Conservation (phyloP, 1,140 invertebrate species). For the Protaetia brevitarsis region DNA sequence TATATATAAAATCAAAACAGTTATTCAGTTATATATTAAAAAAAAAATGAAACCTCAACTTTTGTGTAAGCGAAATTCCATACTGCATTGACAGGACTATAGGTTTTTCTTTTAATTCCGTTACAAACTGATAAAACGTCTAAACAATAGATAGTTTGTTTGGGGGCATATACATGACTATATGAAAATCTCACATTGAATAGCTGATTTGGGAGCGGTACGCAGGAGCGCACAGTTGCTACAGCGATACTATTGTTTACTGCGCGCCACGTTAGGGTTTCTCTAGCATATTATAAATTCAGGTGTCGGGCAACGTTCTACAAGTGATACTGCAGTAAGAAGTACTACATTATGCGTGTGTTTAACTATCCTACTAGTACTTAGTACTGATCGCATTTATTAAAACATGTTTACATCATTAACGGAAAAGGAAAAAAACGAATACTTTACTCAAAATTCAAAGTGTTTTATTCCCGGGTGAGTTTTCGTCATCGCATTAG, state of each 20-base stretch:
- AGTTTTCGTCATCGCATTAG: too few relatives aligned
- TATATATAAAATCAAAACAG: too few relatives aligned
- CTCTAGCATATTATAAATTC: neutral
- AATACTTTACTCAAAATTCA: constrained; percentile 3
- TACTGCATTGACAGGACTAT: too few relatives aligned
- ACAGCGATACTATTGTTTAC: constrained; percentile 19
- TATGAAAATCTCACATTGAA: too few relatives aligned
- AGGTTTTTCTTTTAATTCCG: too few relatives aligned
- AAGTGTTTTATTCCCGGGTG: constrained; percentile 16
- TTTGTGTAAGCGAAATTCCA: too few relatives aligned
- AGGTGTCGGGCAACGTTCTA: constrained; percentile 2
- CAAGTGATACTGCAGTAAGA: neutral
- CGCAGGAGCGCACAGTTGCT: constrained; percentile 20
- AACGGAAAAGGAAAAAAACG: constrained; percentile 4
- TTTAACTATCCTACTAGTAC: neutral
- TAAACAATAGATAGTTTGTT: too few relatives aligned
- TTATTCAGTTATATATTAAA: too few relatives aligned
- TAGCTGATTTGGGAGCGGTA: constrained; percentile 5
- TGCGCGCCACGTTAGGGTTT: neutral
- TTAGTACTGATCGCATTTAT: neutral
- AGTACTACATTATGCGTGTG: neutral
- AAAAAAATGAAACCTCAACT: too few relatives aligned
- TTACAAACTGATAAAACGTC: too few relatives aligned
- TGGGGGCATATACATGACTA: too few relatives aligned
- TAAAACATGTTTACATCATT: neutral